A percentile compares a stretch with the other conserved stretches of the same genome.
Evolutionary conservation across 2,113 vertebrate genomes (phyloP).

Genomic region (Otus sunia): DNA sequence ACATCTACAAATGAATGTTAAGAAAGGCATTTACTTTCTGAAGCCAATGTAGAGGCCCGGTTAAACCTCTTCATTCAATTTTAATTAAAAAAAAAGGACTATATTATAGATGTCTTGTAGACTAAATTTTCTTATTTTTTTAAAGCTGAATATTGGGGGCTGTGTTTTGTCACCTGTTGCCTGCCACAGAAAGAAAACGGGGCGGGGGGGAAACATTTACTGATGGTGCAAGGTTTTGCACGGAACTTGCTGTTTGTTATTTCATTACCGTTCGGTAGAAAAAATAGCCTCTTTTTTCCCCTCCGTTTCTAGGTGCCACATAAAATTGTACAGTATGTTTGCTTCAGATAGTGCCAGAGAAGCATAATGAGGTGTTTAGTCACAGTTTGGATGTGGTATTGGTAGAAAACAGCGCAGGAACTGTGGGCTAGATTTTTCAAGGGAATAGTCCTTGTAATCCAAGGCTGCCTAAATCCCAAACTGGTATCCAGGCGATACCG

Average conservation of each 20-base stretch:
- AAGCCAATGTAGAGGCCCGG: background rate
- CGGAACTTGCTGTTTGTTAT: background rate
- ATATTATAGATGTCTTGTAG: background rate
- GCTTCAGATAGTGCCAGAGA: slow-evolving; percentile 40
- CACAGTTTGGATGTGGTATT: slow-evolving; percentile 35
- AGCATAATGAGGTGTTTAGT: slow-evolving; percentile 58
- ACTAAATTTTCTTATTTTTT: background rate
- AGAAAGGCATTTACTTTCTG: background rate
- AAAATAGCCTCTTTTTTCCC: background rate
- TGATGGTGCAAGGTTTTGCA: background rate
- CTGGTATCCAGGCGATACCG: background rate
- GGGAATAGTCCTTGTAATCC: background rate
- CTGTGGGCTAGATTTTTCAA: slow-evolving; percentile 23
- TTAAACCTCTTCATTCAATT: background rate
- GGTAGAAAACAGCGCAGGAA: slow-evolving; percentile 32
- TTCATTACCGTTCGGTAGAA: background rate
- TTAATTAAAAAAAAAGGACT: background rate
- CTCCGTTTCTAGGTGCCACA: background rate
- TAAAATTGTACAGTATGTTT: slow-evolving; percentile 42
- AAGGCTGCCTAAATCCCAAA: slow-evolving; percentile 23
- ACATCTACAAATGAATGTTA: background rate
- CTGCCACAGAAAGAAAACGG: background rate
- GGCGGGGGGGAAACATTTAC: background rate
- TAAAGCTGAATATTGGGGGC: background rate
- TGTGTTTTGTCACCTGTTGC: slow-evolving; percentile 37